Conservation (phyloP, 2,888 invertebrate genomes). For the Lithophane semibrunnea region DNA sequence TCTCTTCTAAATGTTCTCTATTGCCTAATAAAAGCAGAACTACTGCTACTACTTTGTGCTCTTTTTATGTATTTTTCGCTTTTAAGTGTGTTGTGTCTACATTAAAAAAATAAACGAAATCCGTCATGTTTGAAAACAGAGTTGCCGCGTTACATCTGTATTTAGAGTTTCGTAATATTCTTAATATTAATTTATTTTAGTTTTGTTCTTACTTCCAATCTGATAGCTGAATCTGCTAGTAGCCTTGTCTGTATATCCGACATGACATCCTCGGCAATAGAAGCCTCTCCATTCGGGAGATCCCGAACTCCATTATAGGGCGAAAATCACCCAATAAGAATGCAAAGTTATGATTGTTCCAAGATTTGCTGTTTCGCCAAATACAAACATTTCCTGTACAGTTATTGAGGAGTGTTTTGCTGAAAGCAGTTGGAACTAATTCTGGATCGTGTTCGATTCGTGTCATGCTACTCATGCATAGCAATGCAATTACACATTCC, state of each 20-base stretch:
- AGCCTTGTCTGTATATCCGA: neutral
- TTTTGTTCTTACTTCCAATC: neutral
- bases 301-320: neutral
- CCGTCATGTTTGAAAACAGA: too few species aligned
- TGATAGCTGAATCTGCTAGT: neutral
- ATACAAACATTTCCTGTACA: conserved; percentile 23
- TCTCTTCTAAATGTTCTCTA: neutral
- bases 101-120: too few species aligned
- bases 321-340: neutral
- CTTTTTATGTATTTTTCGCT: too few species aligned
- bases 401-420: conserved; percentile 11
- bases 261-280: neutral
- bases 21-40: neutral
- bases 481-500: conserved; percentile 35
- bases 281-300: neutral
- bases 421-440: conserved; percentile 33
- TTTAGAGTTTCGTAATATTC: too few species aligned
- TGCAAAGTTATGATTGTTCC: conserved; percentile 16
- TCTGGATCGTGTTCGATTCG: conserved; percentile 40
- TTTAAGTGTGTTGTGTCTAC: too few species aligned
- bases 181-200: neutral
- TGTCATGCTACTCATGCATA: conserved; percentile 39
- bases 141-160: too few species aligned
- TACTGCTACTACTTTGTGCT: too few species aligned
- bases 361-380: conserved; percentile 30